Percentiles rank a stretch among this genome's conserved stretches.
phyloP scores from a whole-genome alignment of 2,888 invertebrate species.

The Brachypalpus laphriformis region DNA sequence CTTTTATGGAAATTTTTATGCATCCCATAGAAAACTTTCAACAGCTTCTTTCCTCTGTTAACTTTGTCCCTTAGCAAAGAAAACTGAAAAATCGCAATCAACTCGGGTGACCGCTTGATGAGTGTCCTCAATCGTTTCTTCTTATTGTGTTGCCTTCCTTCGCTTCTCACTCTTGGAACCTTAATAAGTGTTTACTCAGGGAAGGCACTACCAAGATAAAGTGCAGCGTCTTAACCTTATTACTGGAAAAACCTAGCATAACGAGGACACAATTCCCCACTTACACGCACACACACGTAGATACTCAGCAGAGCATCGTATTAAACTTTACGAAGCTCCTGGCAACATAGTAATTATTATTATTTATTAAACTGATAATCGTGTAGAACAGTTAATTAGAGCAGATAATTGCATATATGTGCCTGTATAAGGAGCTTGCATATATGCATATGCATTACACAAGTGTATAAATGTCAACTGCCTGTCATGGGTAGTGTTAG shows the following conservation, averaged over 20 bases:
- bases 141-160: constrained; percentile 2
- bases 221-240: constrained; percentile 61
- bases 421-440: constrained; percentile 19
- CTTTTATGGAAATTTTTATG: constrained; percentile 24
- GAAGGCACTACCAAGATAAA: constrained; percentile 5
- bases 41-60: constrained; percentile 7
- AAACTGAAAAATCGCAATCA: constrained; percentile 59
- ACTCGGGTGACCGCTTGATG: constrained; percentile 57
- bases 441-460: background rate
- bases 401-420: constrained; percentile 64
- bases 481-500: background rate
- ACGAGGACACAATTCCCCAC: background rate
- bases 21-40: constrained; percentile 12
- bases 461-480: constrained; percentile 56
- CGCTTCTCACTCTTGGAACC: constrained; percentile 37
- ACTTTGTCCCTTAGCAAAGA: background rate
- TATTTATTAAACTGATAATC: constrained; percentile 73
- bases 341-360: constrained; percentile 55
- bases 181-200: constrained; percentile 33
- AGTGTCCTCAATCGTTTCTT: constrained; percentile 54
- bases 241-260: constrained; percentile 4
- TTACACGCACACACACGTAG: background rate
- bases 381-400: constrained; percentile 72
- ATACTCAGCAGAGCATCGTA: constrained; percentile 1
- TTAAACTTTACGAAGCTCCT: constrained; percentile 42